Percentiles rank a stretch among this genome's conserved stretches.
These are phyloP conservation scores for Drosophila multiciliata DNA, from an alignment of 2,888 invertebrate genomes.

Conservation along the genomic window DNA sequence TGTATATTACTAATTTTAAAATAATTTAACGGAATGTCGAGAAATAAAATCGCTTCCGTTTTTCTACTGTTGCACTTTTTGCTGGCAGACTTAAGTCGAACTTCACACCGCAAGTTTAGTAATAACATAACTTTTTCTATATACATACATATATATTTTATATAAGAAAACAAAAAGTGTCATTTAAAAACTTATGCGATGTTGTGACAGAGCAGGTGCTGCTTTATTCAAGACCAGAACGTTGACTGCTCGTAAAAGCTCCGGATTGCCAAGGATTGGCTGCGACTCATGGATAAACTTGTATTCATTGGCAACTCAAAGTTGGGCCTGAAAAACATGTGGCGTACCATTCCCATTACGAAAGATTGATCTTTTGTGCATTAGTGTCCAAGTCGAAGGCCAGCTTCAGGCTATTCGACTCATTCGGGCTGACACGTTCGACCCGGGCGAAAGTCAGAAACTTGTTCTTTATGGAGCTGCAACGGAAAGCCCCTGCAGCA, in stretches of 20 bases:
- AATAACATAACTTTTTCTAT: background rate
- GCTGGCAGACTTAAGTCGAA: background rate
- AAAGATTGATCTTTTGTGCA: slow-evolving; percentile 44
- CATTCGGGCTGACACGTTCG: slow-evolving; percentile 19
- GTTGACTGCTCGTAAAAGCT: slow-evolving; percentile 35
- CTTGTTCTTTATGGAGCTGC: slow-evolving; percentile 14
- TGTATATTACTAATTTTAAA: background rate
- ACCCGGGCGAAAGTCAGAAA: slow-evolving; percentile 42
- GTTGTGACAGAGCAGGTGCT: slow-evolving; percentile 24
- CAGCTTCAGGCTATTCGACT: slow-evolving; percentile 17
- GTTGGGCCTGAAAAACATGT: slow-evolving; percentile 31
- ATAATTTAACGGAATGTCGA: background rate
- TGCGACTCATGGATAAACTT: slow-evolving; percentile 21
- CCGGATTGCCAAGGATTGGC: slow-evolving; percentile 46
- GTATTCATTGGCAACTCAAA: slow-evolving; percentile 36
- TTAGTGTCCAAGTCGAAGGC: slow-evolving; percentile 32
- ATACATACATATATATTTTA: background rate
- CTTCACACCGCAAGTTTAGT: background rate
- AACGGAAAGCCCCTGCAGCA: slow-evolving; percentile 22
- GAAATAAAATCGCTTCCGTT: background rate
- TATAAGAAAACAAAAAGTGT: slow-evolving; percentile 8
- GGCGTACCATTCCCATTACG: slow-evolving; percentile 24
- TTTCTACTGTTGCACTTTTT: background rate
- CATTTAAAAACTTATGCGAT: slow-evolving; percentile 41
- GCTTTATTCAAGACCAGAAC: slow-evolving; percentile 43